Evolutionary conservation across 2,888 invertebrate species (phyloP).

Genomic region (Calameuta filiformis): DNA sequence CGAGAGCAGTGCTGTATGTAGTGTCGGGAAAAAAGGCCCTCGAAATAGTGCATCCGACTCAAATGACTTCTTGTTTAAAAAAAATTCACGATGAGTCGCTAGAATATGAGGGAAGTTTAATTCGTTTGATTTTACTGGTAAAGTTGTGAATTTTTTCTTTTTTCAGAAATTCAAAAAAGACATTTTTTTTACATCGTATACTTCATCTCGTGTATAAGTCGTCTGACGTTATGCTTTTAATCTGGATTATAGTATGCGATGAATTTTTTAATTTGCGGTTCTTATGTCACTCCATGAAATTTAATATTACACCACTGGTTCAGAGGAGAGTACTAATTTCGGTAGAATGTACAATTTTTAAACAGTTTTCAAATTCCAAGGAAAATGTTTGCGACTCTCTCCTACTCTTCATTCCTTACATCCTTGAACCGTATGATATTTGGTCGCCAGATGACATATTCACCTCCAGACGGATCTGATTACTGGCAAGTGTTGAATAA

Average conservation of each 20-base stretch:
- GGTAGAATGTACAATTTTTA: neutral
- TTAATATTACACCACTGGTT: neutral
- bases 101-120: neutral
- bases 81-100: neutral
- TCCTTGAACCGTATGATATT: conserved; percentile 24
- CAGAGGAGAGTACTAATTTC: neutral
- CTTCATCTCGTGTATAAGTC: neutral
- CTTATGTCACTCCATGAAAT: neutral
- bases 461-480: conserved; percentile 29
- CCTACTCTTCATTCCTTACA: neutral
- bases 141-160: neutral
- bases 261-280: neutral
- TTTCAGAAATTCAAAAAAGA: neutral
- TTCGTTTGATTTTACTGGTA: neutral
- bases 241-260: neutral
- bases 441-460: conserved; percentile 35
- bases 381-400: conserved; percentile 4
- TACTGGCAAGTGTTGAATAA: conserved; percentile 17
- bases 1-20: conserved; percentile 11
- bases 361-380: neutral
- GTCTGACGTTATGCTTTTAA: neutral
- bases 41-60: neutral
- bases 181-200: neutral
- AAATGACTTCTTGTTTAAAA: neutral
- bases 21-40: neutral